Base-by-base conservation (phyloP, 2,888 invertebrate genomes). In the Strigamia maritima region DNA sequence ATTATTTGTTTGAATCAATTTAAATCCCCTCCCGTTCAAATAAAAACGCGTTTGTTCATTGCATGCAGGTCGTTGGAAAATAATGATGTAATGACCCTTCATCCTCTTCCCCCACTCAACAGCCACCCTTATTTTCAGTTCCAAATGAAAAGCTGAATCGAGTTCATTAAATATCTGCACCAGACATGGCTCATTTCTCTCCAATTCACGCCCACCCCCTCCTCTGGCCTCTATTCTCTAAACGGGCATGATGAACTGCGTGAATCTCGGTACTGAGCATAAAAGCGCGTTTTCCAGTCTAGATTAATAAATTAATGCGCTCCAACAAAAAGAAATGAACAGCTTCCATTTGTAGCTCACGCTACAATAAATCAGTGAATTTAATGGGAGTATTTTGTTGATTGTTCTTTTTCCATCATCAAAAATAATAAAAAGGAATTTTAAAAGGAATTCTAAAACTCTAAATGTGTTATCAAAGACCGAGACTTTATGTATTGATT, bases 41-140 rank as follows among this genome's bases (percentile, higher is more conserved):
- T 70, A 70, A 70, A n/a, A 70, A 70, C 26, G 70, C 70, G 70
- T 70, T 70, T 28, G 70, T 70, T 70, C 70, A 70, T 70, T 70
- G 70, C 28, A 70, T 22, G 70, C 24, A 70, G 70, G 70, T 70
- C 70, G 70, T 70, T 70, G 70, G 70, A 70, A 70, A 70, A 70
- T 70, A 70, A 70, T 70, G 70, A 70, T 70, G 70, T 70, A 70
- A 70, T 70, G 70, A 70, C 70, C 70, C 70, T 70, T 70, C 70
- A 70, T 70, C 70, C 70, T 70, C 70, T 70, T 70, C 70, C 70
- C 70, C 70, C 70, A 70, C 70, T 70, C 70, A 70, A 70, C 70
- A 70, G 70, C 28, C 70, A 70, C 70, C 70, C 70, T 70, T 70
- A 70, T 70, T 70, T 70, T 28, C 70, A 70, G 70, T 70, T 70